Evolutionary conservation across 2,113 vertebrate genomes (phyloP).

Genomic region (Hydropotes inermis): DNA sequence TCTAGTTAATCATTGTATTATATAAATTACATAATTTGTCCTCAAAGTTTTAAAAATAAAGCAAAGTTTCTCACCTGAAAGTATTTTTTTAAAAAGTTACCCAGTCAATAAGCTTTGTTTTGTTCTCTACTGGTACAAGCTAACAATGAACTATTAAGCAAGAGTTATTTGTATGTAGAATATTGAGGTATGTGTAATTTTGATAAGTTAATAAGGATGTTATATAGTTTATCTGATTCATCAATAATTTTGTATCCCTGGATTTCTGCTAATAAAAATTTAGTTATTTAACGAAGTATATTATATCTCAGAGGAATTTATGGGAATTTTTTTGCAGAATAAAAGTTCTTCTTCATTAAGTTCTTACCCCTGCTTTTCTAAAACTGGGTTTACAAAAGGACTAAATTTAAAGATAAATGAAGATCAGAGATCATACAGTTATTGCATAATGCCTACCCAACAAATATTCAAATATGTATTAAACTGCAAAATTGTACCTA

Average conservation of each 20-base stretch:
- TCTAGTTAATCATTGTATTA: not conserved
- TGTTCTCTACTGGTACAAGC: not conserved
- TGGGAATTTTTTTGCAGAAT: not conserved
- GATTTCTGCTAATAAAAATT: not conserved
- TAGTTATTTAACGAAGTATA: not conserved
- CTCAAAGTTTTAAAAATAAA: not conserved
- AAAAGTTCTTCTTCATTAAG: not conserved
- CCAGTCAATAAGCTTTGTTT: not conserved
- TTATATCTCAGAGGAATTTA: not conserved
- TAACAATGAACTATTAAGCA: not conserved
- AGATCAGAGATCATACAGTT: not conserved
- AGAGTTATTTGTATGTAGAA: not conserved
- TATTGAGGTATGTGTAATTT: not conserved
- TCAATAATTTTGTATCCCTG: not conserved
- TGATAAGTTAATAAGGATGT: not conserved
- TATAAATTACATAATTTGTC: not conserved
- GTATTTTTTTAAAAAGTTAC: not conserved
- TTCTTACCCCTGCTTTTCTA: not conserved
- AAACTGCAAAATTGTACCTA: not conserved
- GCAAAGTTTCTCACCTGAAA: not conserved
- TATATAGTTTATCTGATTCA: not conserved
- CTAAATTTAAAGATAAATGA: not conserved
- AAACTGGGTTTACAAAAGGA: not conserved
- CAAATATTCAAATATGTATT: not conserved
- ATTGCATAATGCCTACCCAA: not conserved